phyloP scores from a whole-genome alignment of 2,797 vertebrate genomes.

The Ceyx erithaca region DNA sequence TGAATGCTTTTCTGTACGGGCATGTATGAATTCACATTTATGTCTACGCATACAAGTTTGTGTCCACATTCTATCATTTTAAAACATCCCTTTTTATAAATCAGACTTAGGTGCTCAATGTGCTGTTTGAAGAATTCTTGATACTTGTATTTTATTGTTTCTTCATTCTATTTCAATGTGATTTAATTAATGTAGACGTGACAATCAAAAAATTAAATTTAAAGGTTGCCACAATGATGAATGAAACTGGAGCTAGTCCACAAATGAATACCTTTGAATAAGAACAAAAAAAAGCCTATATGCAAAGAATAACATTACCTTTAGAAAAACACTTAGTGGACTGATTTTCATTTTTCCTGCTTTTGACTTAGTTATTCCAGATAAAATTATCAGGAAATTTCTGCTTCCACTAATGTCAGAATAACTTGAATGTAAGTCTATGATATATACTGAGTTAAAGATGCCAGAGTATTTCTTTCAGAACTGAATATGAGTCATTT shows the following conservation, averaged over 20 bases:
- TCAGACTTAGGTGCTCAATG: not conserved
- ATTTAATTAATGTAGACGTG: not conserved
- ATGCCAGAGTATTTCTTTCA: not conserved
- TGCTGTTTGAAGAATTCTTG: not conserved
- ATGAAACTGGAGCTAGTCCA: not conserved
- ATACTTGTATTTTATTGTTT: not conserved
- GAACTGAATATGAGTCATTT: not conserved
- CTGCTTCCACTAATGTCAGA: not conserved
- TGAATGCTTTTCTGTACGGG: not conserved
- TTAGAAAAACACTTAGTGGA: not conserved
- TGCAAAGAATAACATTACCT: not conserved
- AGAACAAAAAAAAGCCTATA: not conserved
- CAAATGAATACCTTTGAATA: not conserved
- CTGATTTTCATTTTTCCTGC: not conserved
- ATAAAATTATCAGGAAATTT: not conserved
- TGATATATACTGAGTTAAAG: not conserved
- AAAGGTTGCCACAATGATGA: not conserved
- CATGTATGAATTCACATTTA: not conserved
- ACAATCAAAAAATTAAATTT: not conserved
- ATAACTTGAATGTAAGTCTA: not conserved
- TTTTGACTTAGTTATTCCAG: not conserved
- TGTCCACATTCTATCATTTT: fast-evolving
- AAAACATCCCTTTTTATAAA: not conserved
- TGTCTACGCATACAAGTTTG: fast-evolving
- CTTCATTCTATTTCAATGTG: not conserved